Evolutionary conservation across 1,140 invertebrate genomes (phyloP).

Genomic region (Amyelois transitella): DNA sequence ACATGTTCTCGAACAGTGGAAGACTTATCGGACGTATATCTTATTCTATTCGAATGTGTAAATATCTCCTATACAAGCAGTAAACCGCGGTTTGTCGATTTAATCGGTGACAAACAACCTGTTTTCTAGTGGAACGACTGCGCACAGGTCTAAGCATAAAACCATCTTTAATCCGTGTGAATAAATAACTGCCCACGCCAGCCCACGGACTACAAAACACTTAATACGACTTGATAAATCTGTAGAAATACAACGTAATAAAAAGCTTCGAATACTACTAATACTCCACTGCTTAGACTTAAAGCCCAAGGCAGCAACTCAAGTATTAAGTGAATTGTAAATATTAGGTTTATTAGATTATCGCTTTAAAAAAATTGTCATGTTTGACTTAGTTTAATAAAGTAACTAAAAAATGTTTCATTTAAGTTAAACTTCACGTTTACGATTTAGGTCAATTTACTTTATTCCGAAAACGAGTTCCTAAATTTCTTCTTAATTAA

Average conservation of each 20-base stretch:
- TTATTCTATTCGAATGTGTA: not conserved
- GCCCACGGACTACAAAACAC: constrained; percentile 44
- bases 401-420: no score
- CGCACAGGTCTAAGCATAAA: constrained; percentile 21
- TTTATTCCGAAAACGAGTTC: no score
- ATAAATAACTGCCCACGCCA: constrained; percentile 52
- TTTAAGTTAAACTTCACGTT: no score
- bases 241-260: constrained; percentile 52
- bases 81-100: constrained; percentile 27
- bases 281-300: not conserved
- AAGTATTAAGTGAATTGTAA: not conserved
- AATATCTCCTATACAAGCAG: constrained; percentile 1
- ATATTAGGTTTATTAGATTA: not conserved
- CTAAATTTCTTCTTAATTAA: constrained; percentile 9
- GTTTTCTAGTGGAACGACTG: constrained; percentile 29
- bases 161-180: constrained; percentile 22
- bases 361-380: not conserved
- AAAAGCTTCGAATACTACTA: constrained; percentile 23
- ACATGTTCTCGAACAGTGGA: not conserved
- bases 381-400: not conserved
- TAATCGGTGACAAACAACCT: constrained; percentile 40
- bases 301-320: not conserved
- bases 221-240: constrained; percentile 51
- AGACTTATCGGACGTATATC: not conserved
- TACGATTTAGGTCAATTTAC: no score